A percentile compares a stretch with the other conserved stretches of the same genome.
Evolutionary conservation across 2,113 vertebrate genomes (phyloP).

Genomic region (Notarius lentiginosus): DNA sequence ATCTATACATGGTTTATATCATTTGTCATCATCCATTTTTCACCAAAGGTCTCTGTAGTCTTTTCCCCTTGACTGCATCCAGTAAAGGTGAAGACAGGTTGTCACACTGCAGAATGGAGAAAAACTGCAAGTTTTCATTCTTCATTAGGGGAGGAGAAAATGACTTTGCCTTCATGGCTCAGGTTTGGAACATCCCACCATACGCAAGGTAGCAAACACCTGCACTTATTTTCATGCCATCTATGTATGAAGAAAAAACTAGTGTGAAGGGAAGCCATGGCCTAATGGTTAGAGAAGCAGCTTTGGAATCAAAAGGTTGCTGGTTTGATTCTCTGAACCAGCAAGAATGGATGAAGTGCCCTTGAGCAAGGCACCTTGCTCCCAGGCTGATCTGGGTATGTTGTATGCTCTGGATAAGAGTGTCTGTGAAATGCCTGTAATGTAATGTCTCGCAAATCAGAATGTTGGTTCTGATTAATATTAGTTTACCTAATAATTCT

Average conservation of each 20-base stretch:
- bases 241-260: not conserved
- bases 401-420: too few species aligned
- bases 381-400: too few species aligned
- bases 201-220: not conserved
- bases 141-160: conserved; percentile 62
- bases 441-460: not conserved
- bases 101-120: conserved; percentile 23
- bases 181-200: conserved; percentile 37
- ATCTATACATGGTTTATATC: conserved; percentile 35
- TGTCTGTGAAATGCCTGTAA: too few species aligned
- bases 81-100: conserved; percentile 54
- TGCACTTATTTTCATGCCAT: conserved; percentile 28
- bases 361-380: too few species aligned
- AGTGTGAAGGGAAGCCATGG: not conserved
- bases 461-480: not conserved
- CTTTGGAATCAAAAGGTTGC: too few species aligned
- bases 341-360: too few species aligned
- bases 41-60: conserved; percentile 54
- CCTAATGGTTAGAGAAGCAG: too few species aligned
- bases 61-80: conserved; percentile 53
- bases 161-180: conserved; percentile 61
- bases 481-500: not conserved
- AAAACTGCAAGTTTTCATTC: conserved; percentile 62
- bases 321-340: too few species aligned
- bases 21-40: conserved; percentile 57